Percentiles rank a stretch among this genome's conserved stretches.
Evolutionary conservation across 2,113 vertebrate species (phyloP).

Genomic region (Periophthalmus modestus): DNA sequence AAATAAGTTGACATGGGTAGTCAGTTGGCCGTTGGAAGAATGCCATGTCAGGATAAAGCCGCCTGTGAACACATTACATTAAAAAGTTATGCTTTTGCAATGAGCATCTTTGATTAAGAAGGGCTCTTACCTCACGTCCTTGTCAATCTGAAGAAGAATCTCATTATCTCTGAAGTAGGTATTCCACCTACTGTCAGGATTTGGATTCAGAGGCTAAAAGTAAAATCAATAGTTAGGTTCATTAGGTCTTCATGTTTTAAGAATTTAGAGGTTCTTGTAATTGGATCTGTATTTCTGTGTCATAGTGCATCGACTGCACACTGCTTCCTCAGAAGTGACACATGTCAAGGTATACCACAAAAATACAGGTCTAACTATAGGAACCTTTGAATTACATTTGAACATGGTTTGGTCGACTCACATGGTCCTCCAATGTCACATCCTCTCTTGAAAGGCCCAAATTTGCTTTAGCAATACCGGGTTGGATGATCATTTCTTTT

Average conservation of each 20-base stretch:
- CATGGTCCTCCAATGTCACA: constrained; percentile 95
- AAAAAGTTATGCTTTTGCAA: not conserved
- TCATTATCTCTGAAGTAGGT: constrained; percentile 98
- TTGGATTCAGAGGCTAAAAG: constrained; percentile 92
- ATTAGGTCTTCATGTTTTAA: no score
- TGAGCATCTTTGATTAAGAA: not conserved
- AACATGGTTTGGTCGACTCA: constrained; percentile 72
- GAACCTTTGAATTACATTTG: no score
- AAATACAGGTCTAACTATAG: not conserved
- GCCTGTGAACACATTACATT: constrained; percentile 70
- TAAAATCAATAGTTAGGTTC: not conserved
- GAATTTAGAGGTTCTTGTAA: no score
- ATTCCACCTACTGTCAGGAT: constrained; percentile 96
- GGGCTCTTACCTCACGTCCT: constrained; percentile 89
- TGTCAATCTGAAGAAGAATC: constrained; percentile 96
- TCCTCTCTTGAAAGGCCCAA: constrained; percentile 92
- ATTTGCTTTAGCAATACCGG: constrained; percentile 96
- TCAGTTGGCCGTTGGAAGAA: constrained; percentile 96
- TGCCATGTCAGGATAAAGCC: constrained; percentile 95
- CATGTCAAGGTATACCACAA: no score
- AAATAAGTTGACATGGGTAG: constrained; percentile 91
- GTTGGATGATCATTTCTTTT: constrained; percentile 98
- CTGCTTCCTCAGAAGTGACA: no score
- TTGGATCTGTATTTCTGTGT: no score
- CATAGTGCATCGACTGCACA: no score